These are phyloP conservation scores for Entelurus aequoreus DNA, from an alignment of 2,113 vertebrate species.

Conservation along the genomic window DNA sequence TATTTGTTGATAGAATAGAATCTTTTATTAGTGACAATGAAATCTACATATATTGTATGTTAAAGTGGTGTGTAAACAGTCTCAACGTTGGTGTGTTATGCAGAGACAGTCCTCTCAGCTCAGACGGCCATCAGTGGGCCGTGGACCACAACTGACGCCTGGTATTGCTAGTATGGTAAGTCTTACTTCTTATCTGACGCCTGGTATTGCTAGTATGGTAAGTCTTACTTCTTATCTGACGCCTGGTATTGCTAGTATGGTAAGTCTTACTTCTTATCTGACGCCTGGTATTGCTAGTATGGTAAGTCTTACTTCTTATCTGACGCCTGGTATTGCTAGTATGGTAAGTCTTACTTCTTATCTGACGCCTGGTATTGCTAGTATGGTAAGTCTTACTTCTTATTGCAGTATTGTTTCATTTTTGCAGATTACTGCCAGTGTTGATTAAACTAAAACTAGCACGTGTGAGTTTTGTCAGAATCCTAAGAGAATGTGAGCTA, in stretches of 20 bases:
- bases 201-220: conserved; percentile 90
- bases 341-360: conserved; percentile 74
- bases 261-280: conserved; percentile 64
- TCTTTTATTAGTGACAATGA: no score
- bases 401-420: no score
- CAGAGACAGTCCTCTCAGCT: conserved; percentile 71
- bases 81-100: conserved; percentile 3
- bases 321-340: conserved; percentile 90
- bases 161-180: conserved; percentile 90
- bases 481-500: no score
- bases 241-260: conserved; percentile 90
- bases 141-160: conserved; percentile 92
- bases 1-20: no score
- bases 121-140: conserved; percentile 84
- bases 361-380: conserved; percentile 89
- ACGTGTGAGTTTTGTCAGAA: no score
- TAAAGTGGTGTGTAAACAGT: no score
- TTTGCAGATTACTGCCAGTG: no score
- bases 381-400: conserved; percentile 76
- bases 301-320: conserved; percentile 67
- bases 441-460: no score
- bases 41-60: no score
- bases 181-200: conserved; percentile 60
- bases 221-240: conserved; percentile 70
- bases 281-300: conserved; percentile 91